Base-by-base conservation (phyloP, 2,888 invertebrate species). In the Drosophila quinaria region DNA sequence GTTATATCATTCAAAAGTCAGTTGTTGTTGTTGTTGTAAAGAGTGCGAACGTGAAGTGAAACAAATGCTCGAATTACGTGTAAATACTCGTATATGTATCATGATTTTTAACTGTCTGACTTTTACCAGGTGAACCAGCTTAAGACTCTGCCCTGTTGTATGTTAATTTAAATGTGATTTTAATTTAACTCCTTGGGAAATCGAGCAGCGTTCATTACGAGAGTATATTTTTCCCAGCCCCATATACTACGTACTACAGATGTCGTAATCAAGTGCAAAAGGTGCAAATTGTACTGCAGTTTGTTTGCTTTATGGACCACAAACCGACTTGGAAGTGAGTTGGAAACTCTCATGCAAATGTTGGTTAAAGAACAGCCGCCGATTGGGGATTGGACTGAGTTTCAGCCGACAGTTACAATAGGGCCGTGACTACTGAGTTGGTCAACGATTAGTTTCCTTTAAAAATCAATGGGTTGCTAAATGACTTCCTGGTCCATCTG, bases 111-210 rank as follows among this genome's bases (percentile, higher is more conserved):
- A 9, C 29, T 49, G 41, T 42, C 22, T 58, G 47, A 72, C 63
- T 80, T 70, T 76, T 66, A 61, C 75, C 63, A 64, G 49, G 19
- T 22, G 49, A 56, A 52, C 42, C 42, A 22, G 42, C 51, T 70
- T 49, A 46, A 46, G 29, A 17, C 37, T 29, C 22, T 49, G 54
- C 29, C 37, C 31, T 60, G 60, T 51, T 66, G 44, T 72, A 59
- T 80, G 76, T 70, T 70, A 79, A 76, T 64, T 79, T 69, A 74
- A 80, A 78, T 78, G 66, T 66, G 81, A 66, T 54, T 63, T 70
- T 70, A 72, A 77, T 72, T 64, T 55, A 60, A 59, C 71, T 88
- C 82, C 87, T 85, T 84, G 89, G 70, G 83, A 84, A 89, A 72
- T 76, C 64, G 56, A 62, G 56, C 50, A 50, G 56, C 70, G 33